Evolutionary conservation across 2,113 vertebrate genomes (phyloP).

Genomic region (Sebastes fasciatus): DNA sequence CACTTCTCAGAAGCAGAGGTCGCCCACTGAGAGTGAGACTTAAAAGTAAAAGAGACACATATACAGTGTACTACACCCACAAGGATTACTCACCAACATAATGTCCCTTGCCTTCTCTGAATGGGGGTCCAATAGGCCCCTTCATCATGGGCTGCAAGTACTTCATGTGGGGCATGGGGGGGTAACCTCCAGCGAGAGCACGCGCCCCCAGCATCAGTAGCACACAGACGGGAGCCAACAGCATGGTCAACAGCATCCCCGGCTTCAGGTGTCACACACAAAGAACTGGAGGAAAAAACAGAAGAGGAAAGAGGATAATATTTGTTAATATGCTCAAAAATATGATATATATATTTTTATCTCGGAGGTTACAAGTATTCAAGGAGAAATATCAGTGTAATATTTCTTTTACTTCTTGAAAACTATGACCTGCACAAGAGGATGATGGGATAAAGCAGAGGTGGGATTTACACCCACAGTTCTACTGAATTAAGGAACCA

Average conservation of each 20-base stretch:
- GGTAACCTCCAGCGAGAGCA: slow-evolving; percentile 88
- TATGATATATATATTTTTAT: not conserved
- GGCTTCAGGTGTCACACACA: slow-evolving; percentile 63
- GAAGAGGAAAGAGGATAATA: not conserved
- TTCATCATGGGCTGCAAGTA: slow-evolving; percentile 99
- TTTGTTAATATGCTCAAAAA: slow-evolving; percentile 4
- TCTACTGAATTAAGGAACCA: not conserved
- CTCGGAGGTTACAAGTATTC: not conserved
- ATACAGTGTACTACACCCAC: not conserved
- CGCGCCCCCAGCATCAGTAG: slow-evolving; percentile 81
- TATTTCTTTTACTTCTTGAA: not conserved
- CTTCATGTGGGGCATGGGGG: slow-evolving; percentile 90
- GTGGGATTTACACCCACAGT: not conserved
- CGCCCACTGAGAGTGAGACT: not conserved
- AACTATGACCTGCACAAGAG: not conserved
- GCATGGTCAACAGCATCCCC: slow-evolving; percentile 76
- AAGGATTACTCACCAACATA: slow-evolving; percentile 91
- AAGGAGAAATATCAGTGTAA: not conserved
- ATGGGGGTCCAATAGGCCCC: slow-evolving; percentile 95
- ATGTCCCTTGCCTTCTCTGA: slow-evolving; percentile 98
- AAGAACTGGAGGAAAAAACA: slow-evolving; percentile 56
- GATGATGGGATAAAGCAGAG: not conserved
- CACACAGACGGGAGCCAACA: slow-evolving; percentile 77
- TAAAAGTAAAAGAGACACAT: not conserved
- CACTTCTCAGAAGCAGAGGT: too few species aligned